A percentile compares a stretch with the other conserved stretches of the same genome.
Evolutionary conservation across 2,888 invertebrate species (phyloP).

Genomic region (Petrolisthes cinctipes): DNA sequence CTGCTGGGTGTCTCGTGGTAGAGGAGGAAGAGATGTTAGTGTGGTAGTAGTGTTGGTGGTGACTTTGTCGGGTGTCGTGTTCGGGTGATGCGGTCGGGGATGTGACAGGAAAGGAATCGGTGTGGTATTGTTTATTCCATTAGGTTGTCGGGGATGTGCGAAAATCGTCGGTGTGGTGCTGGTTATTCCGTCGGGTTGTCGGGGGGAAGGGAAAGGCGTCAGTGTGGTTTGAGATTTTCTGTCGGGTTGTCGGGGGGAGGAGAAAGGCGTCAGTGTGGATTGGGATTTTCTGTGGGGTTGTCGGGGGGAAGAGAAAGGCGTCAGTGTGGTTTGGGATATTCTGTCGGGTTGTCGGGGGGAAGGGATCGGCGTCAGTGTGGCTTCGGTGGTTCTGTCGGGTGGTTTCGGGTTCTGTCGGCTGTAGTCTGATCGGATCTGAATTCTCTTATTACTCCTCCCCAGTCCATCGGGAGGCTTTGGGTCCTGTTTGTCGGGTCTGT

Average conservation of each 20-base stretch:
- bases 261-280: no score
- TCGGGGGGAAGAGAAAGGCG: not conserved
- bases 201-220: not conserved
- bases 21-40: not conserved
- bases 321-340: not conserved
- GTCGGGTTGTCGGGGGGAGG: no score
- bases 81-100: not conserved
- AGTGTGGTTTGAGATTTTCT: not conserved
- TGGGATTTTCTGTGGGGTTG: no score
- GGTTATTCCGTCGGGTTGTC: not conserved
- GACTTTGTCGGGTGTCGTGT: not conserved
- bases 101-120: not conserved
- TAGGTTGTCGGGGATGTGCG: no score
- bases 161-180: not conserved
- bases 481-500: no score
- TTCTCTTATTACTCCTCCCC: no score
- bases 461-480: no score
- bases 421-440: no score
- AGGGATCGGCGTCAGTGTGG: not conserved
- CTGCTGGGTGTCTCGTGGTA: not conserved
- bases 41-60: not conserved
- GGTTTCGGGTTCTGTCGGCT: no score
- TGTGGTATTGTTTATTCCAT: not conserved
- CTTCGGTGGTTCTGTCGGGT: not conserved
- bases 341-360: not conserved